Percentiles rank a stretch among this genome's conserved stretches.
Evolutionary conservation across 2,888 invertebrate genomes (phyloP).

Genomic region (Andrena dorsata): DNA sequence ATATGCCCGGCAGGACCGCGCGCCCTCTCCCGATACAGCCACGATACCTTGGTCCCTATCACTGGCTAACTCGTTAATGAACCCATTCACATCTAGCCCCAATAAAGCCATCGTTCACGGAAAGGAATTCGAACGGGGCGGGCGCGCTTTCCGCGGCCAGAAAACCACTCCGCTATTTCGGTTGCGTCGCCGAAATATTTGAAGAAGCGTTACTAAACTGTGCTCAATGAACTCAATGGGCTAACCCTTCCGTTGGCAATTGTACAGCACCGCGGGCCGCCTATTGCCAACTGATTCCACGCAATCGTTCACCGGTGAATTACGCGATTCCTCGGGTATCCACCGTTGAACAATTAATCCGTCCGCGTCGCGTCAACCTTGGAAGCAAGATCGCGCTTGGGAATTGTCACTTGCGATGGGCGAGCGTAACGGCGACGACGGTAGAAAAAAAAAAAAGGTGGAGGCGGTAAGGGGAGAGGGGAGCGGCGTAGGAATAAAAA

Average conservation of each 20-base stretch:
- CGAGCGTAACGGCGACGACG: neutral
- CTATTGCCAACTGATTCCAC: slow-evolving; percentile 46
- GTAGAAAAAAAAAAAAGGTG: neutral
- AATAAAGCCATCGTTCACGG: slow-evolving; percentile 13
- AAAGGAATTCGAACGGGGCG: slow-evolving; percentile 22
- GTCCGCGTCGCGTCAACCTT: neutral
- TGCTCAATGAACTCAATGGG: slow-evolving; percentile 65
- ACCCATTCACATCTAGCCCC: slow-evolving; percentile 30
- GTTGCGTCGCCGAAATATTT: slow-evolving; percentile 50
- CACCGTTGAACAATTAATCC: slow-evolving; percentile 41
- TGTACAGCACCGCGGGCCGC: slow-evolving; percentile 27
- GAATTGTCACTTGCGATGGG: neutral
- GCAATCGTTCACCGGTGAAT: slow-evolving; percentile 34
- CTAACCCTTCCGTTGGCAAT: slow-evolving; percentile 55
- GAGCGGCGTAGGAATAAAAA: slow-evolving; percentile 7
- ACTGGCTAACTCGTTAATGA: slow-evolving; percentile 23
- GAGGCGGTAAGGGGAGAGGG: too few species aligned
- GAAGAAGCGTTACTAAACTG: slow-evolving; percentile 52
- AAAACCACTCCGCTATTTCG: slow-evolving; percentile 46
- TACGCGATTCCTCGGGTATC: slow-evolving; percentile 1
- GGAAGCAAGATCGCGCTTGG: neutral
- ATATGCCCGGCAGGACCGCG: neutral
- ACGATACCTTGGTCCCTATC: neutral
- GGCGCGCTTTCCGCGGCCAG: slow-evolving; percentile 30
- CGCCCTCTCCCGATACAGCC: neutral